Evolutionary conservation across 2,113 vertebrate species (phyloP), one percentile per base, ranked within the genome.

Genomic region (Hyperopisus bebe): DNA sequence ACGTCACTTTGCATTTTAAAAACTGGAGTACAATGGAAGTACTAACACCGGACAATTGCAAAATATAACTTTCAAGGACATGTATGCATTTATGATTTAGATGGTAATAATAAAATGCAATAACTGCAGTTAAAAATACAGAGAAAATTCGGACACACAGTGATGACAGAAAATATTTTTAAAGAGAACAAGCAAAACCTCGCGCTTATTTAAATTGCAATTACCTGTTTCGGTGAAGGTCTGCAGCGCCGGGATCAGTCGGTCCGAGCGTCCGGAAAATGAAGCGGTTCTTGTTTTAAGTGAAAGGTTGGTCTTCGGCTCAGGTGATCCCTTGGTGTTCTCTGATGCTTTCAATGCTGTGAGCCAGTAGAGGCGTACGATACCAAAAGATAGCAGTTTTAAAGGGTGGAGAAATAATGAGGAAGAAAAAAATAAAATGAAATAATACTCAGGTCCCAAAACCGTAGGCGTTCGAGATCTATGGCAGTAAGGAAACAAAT

Each of bases 271-370:
- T 39, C 87, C 62, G 24, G 24, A 58, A 58, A 70, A 88, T 70
- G 87, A 39, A 62, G 42, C 58, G 58, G 42, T 24, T 77, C 88
- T 88, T 10, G 88, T 44, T 88, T 74, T 66, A 88, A 66, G 39
- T 24, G 62, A 48, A 70, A 66, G 88, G 74, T 50, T 19, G 88
- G n/a, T 88, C 58, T 48, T 77, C 62, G 42, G 88, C 27, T 46
- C 88, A 88, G 88, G 88, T 88, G 88, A 74, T 88, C 11, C 85
- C 5, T 86, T 44, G 19, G 8, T 21, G 86, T 55, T 66, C 35
- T 88, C 53, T 17, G 42, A n/a, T 27, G 86, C 31, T 42, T 39
- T 87, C 86, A 27, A 46, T 88, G 15, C 55, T 46, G 58, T 27
- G 47, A 84, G 24, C 19, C 80, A 24, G 24, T n/a, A 44, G 82